phyloP scores from a whole-genome alignment of 2,113 vertebrate genomes.

The Clarias gariepinus region DNA sequence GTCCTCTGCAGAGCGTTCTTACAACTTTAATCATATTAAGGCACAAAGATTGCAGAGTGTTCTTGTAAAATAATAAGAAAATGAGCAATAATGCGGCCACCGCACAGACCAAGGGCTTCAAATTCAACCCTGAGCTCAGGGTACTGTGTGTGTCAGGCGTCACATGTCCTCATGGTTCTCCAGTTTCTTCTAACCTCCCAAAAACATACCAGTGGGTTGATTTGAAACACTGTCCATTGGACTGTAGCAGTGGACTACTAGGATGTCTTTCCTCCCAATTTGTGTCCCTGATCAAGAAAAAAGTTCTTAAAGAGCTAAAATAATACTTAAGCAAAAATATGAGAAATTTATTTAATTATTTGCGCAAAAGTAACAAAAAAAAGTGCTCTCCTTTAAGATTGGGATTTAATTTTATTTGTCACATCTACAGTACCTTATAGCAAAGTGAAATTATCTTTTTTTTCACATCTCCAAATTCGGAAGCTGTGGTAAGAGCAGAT shows the following conservation, averaged over 20 bases:
- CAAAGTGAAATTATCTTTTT: too few species aligned
- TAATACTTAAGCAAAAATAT: too few species aligned
- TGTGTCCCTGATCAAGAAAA: neutral
- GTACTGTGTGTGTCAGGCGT: neutral
- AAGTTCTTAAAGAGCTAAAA: neutral
- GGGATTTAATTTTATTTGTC: too few species aligned
- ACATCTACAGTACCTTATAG: too few species aligned
- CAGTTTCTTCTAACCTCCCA: neutral
- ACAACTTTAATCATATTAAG: neutral
- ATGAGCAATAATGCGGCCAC: neutral
- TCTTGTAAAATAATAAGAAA: neutral
- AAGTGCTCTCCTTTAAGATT: too few species aligned
- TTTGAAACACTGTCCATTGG: neutral
- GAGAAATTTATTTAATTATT: too few species aligned
- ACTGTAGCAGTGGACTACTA: too few species aligned
- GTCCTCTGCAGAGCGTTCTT: neutral
- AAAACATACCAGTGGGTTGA: neutral
- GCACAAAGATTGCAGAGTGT: neutral
- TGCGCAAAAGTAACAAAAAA: too few species aligned
- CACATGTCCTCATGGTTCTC: neutral
- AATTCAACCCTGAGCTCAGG: neutral
- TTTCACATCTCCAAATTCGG: too few species aligned
- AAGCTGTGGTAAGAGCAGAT: too few species aligned
- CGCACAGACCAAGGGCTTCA: neutral
- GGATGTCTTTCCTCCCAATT: neutral